Conservation (phyloP, 2,113 vertebrate species). For the Ceuthmochares aereus region DNA sequence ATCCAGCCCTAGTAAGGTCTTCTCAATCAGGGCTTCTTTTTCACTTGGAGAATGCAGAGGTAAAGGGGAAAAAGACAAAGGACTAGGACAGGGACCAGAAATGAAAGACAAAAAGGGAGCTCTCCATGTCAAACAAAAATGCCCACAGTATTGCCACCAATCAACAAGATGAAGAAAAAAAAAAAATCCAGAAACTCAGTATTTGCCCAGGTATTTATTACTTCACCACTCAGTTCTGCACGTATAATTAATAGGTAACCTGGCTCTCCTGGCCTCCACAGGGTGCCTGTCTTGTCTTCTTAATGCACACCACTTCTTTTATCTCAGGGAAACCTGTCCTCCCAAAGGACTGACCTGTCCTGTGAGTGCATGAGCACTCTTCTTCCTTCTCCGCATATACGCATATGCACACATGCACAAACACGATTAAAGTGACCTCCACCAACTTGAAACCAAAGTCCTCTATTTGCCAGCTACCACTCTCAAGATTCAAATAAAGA, state of each 20-base stretch:
- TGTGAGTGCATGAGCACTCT: not conserved
- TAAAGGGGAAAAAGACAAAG: not conserved
- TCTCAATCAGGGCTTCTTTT: not conserved
- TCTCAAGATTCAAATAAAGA: not conserved
- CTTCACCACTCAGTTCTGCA: not conserved
- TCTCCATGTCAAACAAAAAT: not conserved
- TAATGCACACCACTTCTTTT: not conserved
- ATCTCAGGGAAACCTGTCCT: not conserved
- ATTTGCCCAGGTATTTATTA: not conserved
- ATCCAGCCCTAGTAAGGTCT: not conserved
- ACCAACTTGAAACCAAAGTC: not conserved
- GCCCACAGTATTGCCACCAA: not conserved
- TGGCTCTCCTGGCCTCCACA: fast-evolving
- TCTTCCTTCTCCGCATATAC: not conserved
- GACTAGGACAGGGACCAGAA: not conserved
- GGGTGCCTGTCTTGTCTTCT: not conserved
- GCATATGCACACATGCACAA: fast-evolving
- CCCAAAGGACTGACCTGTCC: not conserved
- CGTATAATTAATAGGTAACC: fast-evolving
- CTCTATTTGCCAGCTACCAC: not conserved
- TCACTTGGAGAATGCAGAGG: not conserved
- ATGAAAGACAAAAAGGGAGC: not conserved
- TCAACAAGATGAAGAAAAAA: not conserved
- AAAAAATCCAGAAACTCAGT: not conserved
- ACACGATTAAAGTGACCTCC: not conserved